Percentiles rank a stretch among this genome's conserved stretches.
Conservation (phyloP, 2,888 invertebrate species). For the Agrochola lota region DNA sequence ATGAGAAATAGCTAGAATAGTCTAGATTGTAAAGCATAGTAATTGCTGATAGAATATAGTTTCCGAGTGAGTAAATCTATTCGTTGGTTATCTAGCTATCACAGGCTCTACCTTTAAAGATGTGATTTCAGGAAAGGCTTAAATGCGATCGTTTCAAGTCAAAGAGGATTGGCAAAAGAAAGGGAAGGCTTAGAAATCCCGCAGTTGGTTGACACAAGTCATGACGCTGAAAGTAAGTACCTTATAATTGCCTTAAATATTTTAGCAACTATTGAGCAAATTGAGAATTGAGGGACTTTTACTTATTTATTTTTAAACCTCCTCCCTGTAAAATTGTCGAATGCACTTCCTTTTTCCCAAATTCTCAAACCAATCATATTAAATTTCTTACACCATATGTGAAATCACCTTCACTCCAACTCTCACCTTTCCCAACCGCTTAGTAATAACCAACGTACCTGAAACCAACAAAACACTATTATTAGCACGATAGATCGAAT, state of each 20-base stretch:
- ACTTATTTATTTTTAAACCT: not conserved
- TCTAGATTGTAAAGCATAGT: not conserved
- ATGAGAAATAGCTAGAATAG: constrained; percentile 13
- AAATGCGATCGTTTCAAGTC: not conserved
- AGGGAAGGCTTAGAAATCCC: not conserved
- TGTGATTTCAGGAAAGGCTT: not conserved
- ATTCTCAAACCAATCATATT: not conserved
- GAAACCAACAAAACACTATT: constrained; percentile 54
- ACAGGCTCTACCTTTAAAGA: not conserved
- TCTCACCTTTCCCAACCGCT: constrained; percentile 37
- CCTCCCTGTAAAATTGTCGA: not conserved
- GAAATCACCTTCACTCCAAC: constrained; percentile 14
- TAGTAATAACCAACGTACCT: constrained; percentile 60
- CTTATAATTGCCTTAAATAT: not conserved
- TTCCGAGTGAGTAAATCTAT: not conserved
- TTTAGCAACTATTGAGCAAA: not conserved
- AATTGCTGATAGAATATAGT: not conserved
- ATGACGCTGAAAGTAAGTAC: not conserved
- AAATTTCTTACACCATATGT: constrained; percentile 38
- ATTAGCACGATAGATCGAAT: constrained; percentile 55
- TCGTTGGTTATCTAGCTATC: not conserved
- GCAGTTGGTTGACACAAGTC: not conserved
- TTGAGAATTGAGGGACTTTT: not conserved
- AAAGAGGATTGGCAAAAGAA: not conserved
- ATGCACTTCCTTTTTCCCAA: not conserved